Percentiles rank a stretch among this genome's conserved stretches.
phyloP scores from a whole-genome alignment of 1,140 invertebrate species.

The Pseudomyrmex flavicornis region DNA sequence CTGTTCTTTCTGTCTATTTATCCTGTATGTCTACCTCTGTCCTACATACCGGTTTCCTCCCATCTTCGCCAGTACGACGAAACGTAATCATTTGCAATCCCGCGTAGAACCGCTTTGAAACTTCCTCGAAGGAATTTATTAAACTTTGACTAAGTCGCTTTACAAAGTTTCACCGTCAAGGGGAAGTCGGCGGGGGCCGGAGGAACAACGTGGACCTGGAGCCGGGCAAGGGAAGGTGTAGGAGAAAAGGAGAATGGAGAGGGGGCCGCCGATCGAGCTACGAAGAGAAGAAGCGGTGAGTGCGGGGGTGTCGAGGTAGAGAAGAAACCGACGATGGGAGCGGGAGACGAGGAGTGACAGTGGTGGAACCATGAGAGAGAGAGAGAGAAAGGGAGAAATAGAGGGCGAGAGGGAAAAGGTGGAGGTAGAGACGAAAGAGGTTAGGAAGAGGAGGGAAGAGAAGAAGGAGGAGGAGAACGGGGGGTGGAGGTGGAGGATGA shows the following conservation, averaged over 20 bases:
- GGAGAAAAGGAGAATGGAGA: slow-evolving; percentile 35
- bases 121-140: slow-evolving; percentile 84
- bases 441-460: slow-evolving; percentile 5
- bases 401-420: not conserved
- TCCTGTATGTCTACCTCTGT: not conserved
- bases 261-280: slow-evolving; percentile 57
- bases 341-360: slow-evolving; percentile 44
- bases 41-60: slow-evolving; percentile 36
- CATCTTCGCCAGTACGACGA: slow-evolving; percentile 53
- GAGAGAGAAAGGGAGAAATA: slow-evolving; percentile 5
- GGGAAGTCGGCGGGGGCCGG: slow-evolving; percentile 60
- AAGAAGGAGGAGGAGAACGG: not conserved
- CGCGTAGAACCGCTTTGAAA: slow-evolving; percentile 81
- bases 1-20: slow-evolving; percentile 28
- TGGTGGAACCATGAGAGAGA: slow-evolving; percentile 27
- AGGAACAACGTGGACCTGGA: slow-evolving; percentile 20
- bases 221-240: slow-evolving; percentile 21
- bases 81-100: slow-evolving; percentile 82
- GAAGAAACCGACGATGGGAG: slow-evolving; percentile 39
- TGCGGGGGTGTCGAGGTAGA: slow-evolving; percentile 45
- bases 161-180: slow-evolving; percentile 80
- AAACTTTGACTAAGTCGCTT: slow-evolving; percentile 83
- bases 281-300: slow-evolving; percentile 46
- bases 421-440: slow-evolving; percentile 10
- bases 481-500: slow-evolving; percentile 54